Percentiles rank a stretch among this genome's conserved stretches.
These are phyloP conservation scores for Amphimallon solstitiale DNA, from an alignment of 2,888 invertebrate species.

Conservation along the genomic window DNA sequence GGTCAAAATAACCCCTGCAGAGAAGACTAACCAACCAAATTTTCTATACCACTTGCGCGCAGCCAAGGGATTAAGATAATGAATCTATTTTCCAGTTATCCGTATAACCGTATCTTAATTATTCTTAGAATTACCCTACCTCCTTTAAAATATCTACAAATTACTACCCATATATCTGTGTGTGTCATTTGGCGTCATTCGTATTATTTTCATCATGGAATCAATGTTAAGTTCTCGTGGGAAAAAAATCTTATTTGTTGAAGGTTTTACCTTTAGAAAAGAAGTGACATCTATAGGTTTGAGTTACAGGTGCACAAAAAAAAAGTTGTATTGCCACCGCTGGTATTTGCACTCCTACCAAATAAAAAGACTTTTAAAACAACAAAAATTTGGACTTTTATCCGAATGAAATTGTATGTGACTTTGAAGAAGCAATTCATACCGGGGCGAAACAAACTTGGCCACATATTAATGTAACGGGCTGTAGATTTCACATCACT, in stretches of 20 bases:
- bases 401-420: slow-evolving; percentile 4
- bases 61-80: too few relatives aligned
- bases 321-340: too few relatives aligned
- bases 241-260: slow-evolving; percentile 1
- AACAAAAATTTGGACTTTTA: slow-evolving; percentile 17
- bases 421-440: slow-evolving; percentile 21
- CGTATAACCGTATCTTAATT: too few relatives aligned
- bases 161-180: background rate
- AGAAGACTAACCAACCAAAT: too few relatives aligned
- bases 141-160: too few relatives aligned
- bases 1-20: too few relatives aligned
- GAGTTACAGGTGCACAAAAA: background rate
- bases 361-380: background rate
- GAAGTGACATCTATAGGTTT: slow-evolving; percentile 1
- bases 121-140: too few relatives aligned
- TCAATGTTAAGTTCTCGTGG: slow-evolving; percentile 14
- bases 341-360: too few relatives aligned
- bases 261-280: slow-evolving; percentile 17
- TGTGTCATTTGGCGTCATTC: background rate
- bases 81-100: too few relatives aligned
- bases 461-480: slow-evolving; percentile 12
- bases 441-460: slow-evolving; percentile 7
- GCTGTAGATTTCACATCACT: slow-evolving; percentile 16
- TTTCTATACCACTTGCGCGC: too few relatives aligned
- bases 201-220: slow-evolving; percentile 2